Base-by-base conservation (phyloP, 2,113 vertebrate species). In the Oncorhynchus tshawytscha region DNA sequence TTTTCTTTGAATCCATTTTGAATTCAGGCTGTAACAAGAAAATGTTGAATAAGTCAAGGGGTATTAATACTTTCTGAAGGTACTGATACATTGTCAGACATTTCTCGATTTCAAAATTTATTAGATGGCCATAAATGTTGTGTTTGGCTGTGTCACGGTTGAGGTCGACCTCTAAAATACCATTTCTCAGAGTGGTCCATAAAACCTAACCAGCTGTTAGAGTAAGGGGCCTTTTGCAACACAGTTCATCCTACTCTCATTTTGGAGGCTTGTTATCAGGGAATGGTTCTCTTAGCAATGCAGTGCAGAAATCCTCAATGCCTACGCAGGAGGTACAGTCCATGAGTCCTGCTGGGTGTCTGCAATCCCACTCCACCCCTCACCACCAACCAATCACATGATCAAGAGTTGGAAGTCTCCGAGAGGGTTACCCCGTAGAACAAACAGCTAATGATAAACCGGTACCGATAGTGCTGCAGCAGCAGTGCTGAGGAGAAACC, bases 311-410 rank as follows among this genome's bases (percentile, higher is more conserved):
- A n/a, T 22, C 62, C 62, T 64, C n/a, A 64, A 64, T 67, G 65
- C 3, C 11, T 27, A 67, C 16, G 24, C 25, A 29, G 65, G 12
- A 29, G 65, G 25, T 12, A 67, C 22, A 25, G 65, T 24, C 24
- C 24, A 12, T 67, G 65, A 62, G 65, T 18, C 3, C 22, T 67
- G 24, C 5, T 15, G 65, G 25, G 22, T 25, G 3, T 67, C 65
- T 67, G 60, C 65, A 67, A 15, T 67, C n/a, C 13, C 24, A 27
- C 65, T 67, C 16, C 20, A 49, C 20, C 22, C 68, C 13, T 59
- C 29, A 15, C 4, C 16, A 54, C 51, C 51, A 54, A 72, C 67
- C 68, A 18, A 75, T 77, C 60, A 75, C n/a, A 75, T 24, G 13
- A 39, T 69, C 12, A 48, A 18, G 62, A 20, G 16, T 1, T 45